Percentiles rank a stretch among this genome's conserved stretches.
phyloP scores from a whole-genome alignment of 2,797 vertebrate species.

The Sebastes jordani region DNA sequence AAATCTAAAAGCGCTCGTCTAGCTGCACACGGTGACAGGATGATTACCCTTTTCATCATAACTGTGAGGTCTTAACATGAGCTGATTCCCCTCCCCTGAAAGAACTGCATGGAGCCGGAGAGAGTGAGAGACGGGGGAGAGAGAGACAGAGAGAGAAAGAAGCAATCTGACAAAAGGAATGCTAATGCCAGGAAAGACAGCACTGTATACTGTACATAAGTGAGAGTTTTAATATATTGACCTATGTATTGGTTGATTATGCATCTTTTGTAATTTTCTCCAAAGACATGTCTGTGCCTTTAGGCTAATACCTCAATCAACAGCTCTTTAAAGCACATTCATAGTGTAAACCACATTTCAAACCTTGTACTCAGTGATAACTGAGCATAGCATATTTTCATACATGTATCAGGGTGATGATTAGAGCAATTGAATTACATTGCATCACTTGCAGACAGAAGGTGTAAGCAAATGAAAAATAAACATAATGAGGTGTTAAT shows the following conservation, averaged over 20 bases:
- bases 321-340: background rate
- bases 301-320: background rate
- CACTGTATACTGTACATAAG: background rate
- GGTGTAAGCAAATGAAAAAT: background rate
- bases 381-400: background rate
- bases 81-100: conserved; percentile 60
- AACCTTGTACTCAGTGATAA: background rate
- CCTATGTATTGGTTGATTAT: background rate
- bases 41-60: conserved; percentile 78
- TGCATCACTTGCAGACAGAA: background rate
- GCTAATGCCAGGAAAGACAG: background rate
- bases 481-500: conserved; percentile 8
- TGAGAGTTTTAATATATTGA: background rate
- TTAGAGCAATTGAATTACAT: background rate
- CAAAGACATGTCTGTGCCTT: background rate
- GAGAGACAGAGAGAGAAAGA: background rate
- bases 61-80: conserved; percentile 75
- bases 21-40: conserved; percentile 66
- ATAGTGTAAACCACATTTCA: background rate
- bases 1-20: conserved; percentile 59
- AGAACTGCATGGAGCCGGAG: conserved; percentile 16
- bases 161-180: conserved; percentile 17
- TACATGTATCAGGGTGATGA: background rate
- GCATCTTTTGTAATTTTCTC: background rate
- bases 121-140: background rate